Conservation (phyloP, 2,113 vertebrate species). For the Irena cyanogastra region DNA sequence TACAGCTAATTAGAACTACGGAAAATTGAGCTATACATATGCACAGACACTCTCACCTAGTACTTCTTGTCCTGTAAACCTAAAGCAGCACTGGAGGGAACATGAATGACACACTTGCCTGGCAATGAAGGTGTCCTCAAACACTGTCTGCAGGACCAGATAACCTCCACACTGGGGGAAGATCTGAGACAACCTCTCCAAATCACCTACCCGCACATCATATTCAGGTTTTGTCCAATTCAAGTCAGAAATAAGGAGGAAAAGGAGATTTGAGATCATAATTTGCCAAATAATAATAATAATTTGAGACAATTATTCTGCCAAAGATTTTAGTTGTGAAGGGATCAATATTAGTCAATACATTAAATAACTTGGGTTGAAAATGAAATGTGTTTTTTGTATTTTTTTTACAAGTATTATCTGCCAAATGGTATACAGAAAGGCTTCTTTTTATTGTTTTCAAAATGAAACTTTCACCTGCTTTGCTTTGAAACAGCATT, state of each 20-base stretch:
- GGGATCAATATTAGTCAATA: neutral
- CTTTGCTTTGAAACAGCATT: neutral
- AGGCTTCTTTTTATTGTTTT: neutral
- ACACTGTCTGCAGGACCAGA: neutral
- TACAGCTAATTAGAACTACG: rapidly evolving
- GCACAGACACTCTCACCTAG: neutral
- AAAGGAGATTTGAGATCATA: neutral
- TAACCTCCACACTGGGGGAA: neutral
- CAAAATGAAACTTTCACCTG: neutral
- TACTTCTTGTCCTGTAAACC: neutral
- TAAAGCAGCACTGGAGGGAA: neutral
- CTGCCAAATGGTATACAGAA: neutral
- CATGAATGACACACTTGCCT: neutral
- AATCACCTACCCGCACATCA: neutral
- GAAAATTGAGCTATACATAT: neutral
- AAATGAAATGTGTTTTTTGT: neutral
- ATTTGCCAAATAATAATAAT: too few species aligned
- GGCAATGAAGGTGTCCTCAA: neutral
- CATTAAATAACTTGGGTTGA: neutral
- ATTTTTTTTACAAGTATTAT: neutral
- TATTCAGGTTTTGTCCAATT: neutral
- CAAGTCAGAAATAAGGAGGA: neutral
- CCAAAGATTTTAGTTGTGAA: neutral
- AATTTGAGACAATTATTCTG: neutral
- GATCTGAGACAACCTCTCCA: neutral